Evolutionary conservation across 1,140 invertebrate genomes (phyloP), one percentile per base, ranked within the genome.

Genomic region (Bombus confusus): DNA sequence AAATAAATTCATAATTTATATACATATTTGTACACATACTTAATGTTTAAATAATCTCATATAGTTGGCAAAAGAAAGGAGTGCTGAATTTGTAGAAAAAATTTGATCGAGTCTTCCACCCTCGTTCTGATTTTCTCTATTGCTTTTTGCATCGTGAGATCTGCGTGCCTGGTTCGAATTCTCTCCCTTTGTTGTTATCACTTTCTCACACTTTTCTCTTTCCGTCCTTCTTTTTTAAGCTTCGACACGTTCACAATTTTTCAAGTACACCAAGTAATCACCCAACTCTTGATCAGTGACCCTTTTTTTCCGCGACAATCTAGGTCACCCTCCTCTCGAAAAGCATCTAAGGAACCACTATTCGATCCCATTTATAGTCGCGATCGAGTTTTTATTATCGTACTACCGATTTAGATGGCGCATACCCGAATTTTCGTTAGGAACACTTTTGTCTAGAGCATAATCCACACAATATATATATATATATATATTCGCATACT

Each of bases 141-240:
- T 41, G 76, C 84, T 88, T 89, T 88, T 89, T 86, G 82, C 80
- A 73, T 64, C 86, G 34, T 80, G 84, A 88, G 39, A 64, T 77
- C 75, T 84, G 80, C 74, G 34, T 79, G 88, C 68, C 85, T 87
- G 74, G 74, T 84, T 74, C 43, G 59, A 75, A 6, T 52, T 79
- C 64, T 78, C 74, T 79, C 39, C 81, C 28, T 57, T 73, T 52
- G n/a, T 39, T 74, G 28, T 71, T 47, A 80, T 79, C 75, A 87
- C 39, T 85, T 68, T 66, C 66, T 84, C 59, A 47, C 68, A 83
- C 82, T 80, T 82, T 41, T 73, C 41, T 84, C 77, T 90, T 84
- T 57, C 75, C 76, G 79, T 87, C 22, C 79, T 47, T 79, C 22
- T 78, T 37, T 74, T 62, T 80, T 82, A 81, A 43, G 62, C 80